A percentile compares a stretch with the other conserved stretches of the same genome.
Evolutionary conservation across 2,113 vertebrate species (phyloP).

Genomic region (Antidorcas marsupialis): DNA sequence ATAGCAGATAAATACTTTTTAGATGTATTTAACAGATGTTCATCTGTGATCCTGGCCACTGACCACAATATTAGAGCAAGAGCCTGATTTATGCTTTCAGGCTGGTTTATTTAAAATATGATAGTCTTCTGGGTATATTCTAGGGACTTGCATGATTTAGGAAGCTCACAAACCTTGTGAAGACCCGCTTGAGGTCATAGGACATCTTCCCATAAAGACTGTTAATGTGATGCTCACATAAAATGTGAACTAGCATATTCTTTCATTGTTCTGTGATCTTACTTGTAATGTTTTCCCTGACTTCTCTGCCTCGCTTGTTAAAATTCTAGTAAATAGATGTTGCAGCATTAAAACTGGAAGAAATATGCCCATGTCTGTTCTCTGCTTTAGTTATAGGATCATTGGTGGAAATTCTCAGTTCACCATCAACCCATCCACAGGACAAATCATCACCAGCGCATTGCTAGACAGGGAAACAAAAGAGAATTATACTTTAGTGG

Average conservation of each 20-base stretch:
- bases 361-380: background rate
- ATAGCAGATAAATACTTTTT: background rate
- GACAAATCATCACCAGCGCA: slow-evolving; percentile 96
- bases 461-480: slow-evolving; percentile 89
- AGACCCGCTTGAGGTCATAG: background rate
- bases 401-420: slow-evolving; percentile 92
- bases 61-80: background rate
- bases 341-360: background rate
- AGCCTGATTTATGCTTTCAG: background rate
- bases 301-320: background rate
- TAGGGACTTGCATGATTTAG: background rate
- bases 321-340: background rate
- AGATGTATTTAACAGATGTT: slow-evolving; percentile 12
- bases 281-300: background rate
- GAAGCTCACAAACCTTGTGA: background rate
- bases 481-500: slow-evolving; percentile 91
- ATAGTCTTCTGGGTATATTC: background rate
- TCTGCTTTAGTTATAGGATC: slow-evolving; percentile 89
- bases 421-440: slow-evolving; percentile 97
- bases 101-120: background rate
- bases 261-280: background rate
- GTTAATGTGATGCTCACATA: background rate
- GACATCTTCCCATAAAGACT: background rate
- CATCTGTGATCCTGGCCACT: background rate
- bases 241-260: background rate